These are phyloP conservation scores for Cyrtodaria siliqua DNA, from an alignment of 2,888 invertebrate genomes.

Conservation along the genomic window DNA sequence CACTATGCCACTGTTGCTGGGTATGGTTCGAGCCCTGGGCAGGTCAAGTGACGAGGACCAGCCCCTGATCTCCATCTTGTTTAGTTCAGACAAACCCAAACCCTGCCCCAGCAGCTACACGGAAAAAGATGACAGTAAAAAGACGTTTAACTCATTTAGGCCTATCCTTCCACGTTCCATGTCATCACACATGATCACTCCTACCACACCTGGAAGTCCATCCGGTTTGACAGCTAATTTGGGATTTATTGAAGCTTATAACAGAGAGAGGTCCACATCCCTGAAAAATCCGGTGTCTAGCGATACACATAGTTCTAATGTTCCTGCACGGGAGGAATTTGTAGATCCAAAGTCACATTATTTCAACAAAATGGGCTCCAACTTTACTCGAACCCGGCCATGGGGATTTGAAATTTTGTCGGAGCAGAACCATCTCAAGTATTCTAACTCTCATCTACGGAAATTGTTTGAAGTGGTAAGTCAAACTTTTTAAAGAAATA, in stretches of 20 bases:
- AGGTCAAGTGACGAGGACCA: constrained; percentile 91
- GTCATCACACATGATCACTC: constrained; percentile 87
- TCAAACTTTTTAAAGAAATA: constrained; percentile 7
- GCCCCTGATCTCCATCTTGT: constrained; percentile 90
- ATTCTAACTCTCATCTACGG: constrained; percentile 83
- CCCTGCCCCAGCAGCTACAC: constrained; percentile 13
- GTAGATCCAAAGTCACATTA: constrained; percentile 93
- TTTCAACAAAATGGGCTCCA: constrained; percentile 96
- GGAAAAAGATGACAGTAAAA: constrained; percentile 81
- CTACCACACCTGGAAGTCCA: constrained; percentile 70
- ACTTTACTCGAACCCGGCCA: constrained; percentile 88
- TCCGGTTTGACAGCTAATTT: constrained; percentile 38
- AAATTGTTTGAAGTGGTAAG: constrained; percentile 83
- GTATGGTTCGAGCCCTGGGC: constrained; percentile 96
- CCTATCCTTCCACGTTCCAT: constrained; percentile 97
- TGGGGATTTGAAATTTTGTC: constrained; percentile 83
- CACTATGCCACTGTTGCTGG: constrained; percentile 94
- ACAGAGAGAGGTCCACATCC: constrained; percentile 70
- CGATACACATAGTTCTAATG: constrained; percentile 13
- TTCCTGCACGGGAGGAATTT: constrained; percentile 52
- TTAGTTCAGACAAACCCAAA: constrained; percentile 52
- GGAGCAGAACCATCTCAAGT: constrained; percentile 80
- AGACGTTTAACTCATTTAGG: constrained; percentile 88
- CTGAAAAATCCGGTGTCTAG: constrained; percentile 39
- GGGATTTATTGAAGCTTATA: constrained; percentile 47